A percentile compares a stretch with the other conserved stretches of the same genome.
Conservation (phyloP, 30 jellyfish, hydroid and myxozoan species). For the Euphysa ruthae region DNA sequence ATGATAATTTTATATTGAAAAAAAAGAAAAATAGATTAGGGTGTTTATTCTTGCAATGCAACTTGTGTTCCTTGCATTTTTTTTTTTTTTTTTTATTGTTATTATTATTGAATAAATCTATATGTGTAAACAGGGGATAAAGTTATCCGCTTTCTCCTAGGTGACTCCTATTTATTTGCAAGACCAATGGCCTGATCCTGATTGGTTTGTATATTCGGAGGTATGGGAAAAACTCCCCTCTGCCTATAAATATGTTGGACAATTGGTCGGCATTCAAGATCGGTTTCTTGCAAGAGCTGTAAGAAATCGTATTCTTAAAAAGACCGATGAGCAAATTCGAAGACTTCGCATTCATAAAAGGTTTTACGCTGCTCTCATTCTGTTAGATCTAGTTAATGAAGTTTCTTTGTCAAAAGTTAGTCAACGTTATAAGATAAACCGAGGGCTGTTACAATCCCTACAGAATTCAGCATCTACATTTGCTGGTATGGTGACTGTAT, state of each 20-base stretch:
- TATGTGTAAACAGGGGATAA: too few species aligned
- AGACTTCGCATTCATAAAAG: constrained; percentile 81
- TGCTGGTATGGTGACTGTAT: constrained; percentile 98
- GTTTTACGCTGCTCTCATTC: constrained; percentile 79
- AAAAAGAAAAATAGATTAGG: too few species aligned
- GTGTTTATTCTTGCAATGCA: too few species aligned
- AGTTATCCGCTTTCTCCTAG: constrained; percentile 40
- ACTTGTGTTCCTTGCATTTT: too few species aligned
- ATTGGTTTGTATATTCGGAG: constrained; percentile 70
- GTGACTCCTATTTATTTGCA: constrained; percentile 85
- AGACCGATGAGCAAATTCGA: constrained; percentile 73
- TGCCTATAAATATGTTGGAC: constrained; percentile 76
- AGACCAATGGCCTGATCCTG: constrained; percentile 87
- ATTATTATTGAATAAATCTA: too few species aligned
- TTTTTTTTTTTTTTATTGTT: too few species aligned
- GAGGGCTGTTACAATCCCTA: constrained; percentile 82
- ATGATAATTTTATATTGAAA: too few species aligned
- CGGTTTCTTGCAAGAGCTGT: constrained; percentile 73
- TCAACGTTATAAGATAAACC: constrained; percentile 57
- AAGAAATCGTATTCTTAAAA: constrained; percentile 57
- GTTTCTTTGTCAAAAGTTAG: constrained; percentile 69
- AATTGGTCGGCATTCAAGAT: constrained; percentile 85
- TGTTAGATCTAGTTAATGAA: constrained; percentile 82
- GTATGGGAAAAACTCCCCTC: constrained; percentile 73
- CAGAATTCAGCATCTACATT: constrained; percentile 86